Evolutionary conservation across 2,888 invertebrate genomes (phyloP).

Genomic region (Carterocephalus palaemon): DNA sequence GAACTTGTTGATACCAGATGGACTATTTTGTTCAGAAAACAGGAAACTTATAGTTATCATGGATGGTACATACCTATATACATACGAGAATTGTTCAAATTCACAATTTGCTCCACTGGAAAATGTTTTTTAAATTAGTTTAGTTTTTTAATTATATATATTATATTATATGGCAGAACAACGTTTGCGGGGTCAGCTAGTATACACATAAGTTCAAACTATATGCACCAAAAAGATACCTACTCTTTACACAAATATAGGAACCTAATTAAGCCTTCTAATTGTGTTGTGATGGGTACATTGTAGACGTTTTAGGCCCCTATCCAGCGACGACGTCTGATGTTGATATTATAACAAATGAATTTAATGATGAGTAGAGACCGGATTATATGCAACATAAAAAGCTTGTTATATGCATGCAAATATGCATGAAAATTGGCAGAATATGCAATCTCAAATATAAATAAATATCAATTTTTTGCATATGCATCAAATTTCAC

Average conservation of each 20-base stretch:
- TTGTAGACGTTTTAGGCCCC: background rate
- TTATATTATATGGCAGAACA: background rate
- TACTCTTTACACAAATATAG: no score
- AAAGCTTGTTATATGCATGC: no score
- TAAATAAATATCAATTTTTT: no score
- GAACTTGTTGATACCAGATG: background rate
- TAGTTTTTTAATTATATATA: background rate
- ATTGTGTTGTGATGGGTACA: slow-evolving; percentile 1
- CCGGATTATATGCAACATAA: no score
- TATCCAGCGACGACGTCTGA: background rate
- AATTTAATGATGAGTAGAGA: no score
- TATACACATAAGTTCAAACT: background rate
- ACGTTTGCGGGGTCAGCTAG: no score
- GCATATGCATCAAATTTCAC: no score
- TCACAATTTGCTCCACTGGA: no score
- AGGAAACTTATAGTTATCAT: background rate
- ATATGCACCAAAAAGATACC: background rate
- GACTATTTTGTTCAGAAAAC: background rate
- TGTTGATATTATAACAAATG: background rate
- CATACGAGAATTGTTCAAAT: background rate
- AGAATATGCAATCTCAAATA: background rate
- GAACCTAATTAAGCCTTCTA: slow-evolving; percentile 2
- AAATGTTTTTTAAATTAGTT: background rate
- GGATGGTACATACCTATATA: background rate
- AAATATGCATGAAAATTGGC: no score